A percentile compares a stretch with the other conserved stretches of the same genome.
Conservation (phyloP, 2,113 vertebrate species). For the Entomyzon cyanotis region DNA sequence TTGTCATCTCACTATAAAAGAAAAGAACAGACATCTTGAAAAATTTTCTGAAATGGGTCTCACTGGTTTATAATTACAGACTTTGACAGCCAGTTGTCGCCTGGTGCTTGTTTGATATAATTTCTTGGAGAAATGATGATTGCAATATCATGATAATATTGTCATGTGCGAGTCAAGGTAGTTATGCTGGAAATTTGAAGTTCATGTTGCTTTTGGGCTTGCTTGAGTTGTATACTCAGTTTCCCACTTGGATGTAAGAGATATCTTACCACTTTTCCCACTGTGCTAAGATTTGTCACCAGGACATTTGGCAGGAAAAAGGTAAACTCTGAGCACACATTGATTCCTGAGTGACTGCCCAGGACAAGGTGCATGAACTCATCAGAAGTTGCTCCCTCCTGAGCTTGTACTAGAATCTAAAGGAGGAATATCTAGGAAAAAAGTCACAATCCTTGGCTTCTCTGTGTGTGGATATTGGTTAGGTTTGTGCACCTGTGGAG, state of each 20-base stretch:
- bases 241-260: neutral
- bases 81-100: neutral
- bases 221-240: neutral
- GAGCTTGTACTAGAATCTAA: neutral
- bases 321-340: neutral
- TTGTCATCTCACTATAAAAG: constrained; percentile 13
- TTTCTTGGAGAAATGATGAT: neutral
- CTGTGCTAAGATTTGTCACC: neutral
- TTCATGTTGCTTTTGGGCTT: neutral
- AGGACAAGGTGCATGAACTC: neutral
- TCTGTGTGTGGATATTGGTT: neutral
- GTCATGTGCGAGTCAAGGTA: neutral
- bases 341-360: neutral
- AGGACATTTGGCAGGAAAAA: neutral
- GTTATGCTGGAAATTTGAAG: neutral
- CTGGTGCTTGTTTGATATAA: neutral
- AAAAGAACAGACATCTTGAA: neutral
- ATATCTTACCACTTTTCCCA: neutral
- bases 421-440: neutral
- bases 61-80: neutral
- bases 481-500: neutral
- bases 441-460: neutral
- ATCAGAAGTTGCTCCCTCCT: neutral
- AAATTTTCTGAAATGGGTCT: neutral
- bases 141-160: neutral